A percentile compares a stretch with the other conserved stretches of the same genome.
Conservation (phyloP, 2,113 vertebrate species). For the Oplegnathus fasciatus region DNA sequence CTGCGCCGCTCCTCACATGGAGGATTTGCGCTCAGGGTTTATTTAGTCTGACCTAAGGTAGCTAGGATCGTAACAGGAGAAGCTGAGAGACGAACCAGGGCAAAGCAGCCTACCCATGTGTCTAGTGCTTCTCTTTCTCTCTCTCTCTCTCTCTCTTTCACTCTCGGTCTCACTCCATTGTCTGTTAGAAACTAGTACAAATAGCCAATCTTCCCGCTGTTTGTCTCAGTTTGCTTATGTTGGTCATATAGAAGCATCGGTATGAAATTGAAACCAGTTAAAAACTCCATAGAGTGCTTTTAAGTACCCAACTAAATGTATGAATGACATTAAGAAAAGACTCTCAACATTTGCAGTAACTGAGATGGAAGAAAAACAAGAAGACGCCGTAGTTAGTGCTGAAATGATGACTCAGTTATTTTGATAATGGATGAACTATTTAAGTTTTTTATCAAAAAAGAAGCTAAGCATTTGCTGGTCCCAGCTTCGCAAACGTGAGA, state of each 20-base stretch:
- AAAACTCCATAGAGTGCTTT: too few species aligned
- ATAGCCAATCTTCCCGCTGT: too few species aligned
- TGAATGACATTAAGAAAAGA: neutral
- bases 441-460: neutral
- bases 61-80: constrained; percentile 27
- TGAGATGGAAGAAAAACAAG: neutral
- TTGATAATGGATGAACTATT: neutral
- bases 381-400: neutral
- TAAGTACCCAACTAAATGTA: neutral
- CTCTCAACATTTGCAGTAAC: neutral
- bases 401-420: neutral
- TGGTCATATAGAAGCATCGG: too few species aligned
- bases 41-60: constrained; percentile 29
- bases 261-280: too few species aligned
- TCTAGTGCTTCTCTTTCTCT: too few species aligned
- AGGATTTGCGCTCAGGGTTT: constrained; percentile 7
- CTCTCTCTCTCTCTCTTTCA: neutral
- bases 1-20: constrained; percentile 14
- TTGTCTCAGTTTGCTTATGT: too few species aligned
- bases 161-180: neutral
- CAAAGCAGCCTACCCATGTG: neutral
- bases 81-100: neutral
- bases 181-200: too few species aligned
- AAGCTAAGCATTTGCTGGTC: neutral
- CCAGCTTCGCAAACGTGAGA: too few species aligned